phyloP scores from a whole-genome alignment of 2,888 invertebrate species.

The Nysson spinosus region DNA sequence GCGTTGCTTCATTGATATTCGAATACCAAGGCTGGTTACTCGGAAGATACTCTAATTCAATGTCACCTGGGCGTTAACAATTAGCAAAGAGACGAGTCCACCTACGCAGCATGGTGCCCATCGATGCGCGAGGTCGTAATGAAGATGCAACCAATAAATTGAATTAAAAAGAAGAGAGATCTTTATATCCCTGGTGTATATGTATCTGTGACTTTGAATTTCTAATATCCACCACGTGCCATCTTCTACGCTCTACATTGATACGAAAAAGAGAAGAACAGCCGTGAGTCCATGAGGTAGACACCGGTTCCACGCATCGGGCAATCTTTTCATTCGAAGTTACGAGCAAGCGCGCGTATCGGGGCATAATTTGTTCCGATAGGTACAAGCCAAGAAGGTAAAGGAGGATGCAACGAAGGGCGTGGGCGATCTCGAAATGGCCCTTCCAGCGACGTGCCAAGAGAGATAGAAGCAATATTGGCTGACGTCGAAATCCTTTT shows the following conservation, averaged over 20 bases:
- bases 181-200: no score
- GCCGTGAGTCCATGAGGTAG: background rate
- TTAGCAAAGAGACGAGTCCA: slow-evolving; percentile 20
- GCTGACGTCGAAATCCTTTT: slow-evolving; percentile 28
- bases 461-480: slow-evolving; percentile 33
- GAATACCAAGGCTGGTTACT: no score
- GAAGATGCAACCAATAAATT: slow-evolving; percentile 44
- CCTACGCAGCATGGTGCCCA: slow-evolving; percentile 27
- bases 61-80: no score
- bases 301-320: slow-evolving; percentile 40
- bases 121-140: slow-evolving; percentile 34
- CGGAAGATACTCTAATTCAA: no score
- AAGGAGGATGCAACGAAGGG: slow-evolving; percentile 14
- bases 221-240: slow-evolving; percentile 30
- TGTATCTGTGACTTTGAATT: slow-evolving; percentile 37
- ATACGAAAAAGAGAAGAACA: slow-evolving; percentile 25
- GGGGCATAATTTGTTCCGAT: slow-evolving; percentile 43
- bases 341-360: slow-evolving; percentile 10
- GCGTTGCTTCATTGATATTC: no score
- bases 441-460: slow-evolving; percentile 45
- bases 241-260: slow-evolving; percentile 22
- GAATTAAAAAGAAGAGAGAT: no score
- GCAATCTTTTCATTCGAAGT: slow-evolving; percentile 27
- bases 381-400: background rate
- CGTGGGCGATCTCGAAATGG: slow-evolving; percentile 63